A percentile compares a stretch with the other conserved stretches of the same genome.
These are phyloP conservation scores for Drosophila crucigera DNA, from an alignment of 2,888 invertebrate species.

Conservation along the genomic window DNA sequence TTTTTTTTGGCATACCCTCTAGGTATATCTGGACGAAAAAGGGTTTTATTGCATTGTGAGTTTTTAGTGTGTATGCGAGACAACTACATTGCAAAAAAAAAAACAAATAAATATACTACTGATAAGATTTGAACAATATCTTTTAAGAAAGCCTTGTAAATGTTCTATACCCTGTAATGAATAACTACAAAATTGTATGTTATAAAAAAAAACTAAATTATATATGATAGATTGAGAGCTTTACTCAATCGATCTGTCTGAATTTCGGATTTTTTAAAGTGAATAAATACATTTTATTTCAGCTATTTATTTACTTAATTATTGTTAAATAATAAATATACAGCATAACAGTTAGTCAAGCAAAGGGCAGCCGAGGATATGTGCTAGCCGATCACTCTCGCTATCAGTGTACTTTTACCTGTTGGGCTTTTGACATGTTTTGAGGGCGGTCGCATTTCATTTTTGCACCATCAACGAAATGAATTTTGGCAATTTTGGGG, in stretches of 20 bases:
- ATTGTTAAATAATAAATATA: not conserved
- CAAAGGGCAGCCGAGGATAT: constrained; percentile 5
- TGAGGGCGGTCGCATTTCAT: constrained; percentile 50
- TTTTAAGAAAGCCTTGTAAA: not conserved
- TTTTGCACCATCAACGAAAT: constrained; percentile 44
- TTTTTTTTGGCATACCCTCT: constrained; percentile 19
- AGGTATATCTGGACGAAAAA: not conserved
- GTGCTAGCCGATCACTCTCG: not conserved
- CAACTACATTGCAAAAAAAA: not conserved
- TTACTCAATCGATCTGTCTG: too few relatives aligned
- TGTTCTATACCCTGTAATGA: not conserved
- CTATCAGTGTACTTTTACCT: not conserved
- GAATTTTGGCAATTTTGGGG: constrained; percentile 30
- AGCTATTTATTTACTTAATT: not conserved
- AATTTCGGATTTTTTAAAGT: not conserved
- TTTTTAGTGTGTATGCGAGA: not conserved
- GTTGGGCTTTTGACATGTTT: constrained; percentile 17
- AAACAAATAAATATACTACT: not conserved
- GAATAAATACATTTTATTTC: not conserved
- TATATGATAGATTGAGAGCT: not conserved
- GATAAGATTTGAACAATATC: not conserved
- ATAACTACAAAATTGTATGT: not conserved
- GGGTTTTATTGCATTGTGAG: not conserved
- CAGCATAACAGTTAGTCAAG: not conserved
- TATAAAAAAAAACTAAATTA: not conserved